Evolutionary conservation across 2,888 invertebrate genomes (phyloP), one percentile per base, ranked within the genome.

Genomic region (Choristoneura rosaceana): DNA sequence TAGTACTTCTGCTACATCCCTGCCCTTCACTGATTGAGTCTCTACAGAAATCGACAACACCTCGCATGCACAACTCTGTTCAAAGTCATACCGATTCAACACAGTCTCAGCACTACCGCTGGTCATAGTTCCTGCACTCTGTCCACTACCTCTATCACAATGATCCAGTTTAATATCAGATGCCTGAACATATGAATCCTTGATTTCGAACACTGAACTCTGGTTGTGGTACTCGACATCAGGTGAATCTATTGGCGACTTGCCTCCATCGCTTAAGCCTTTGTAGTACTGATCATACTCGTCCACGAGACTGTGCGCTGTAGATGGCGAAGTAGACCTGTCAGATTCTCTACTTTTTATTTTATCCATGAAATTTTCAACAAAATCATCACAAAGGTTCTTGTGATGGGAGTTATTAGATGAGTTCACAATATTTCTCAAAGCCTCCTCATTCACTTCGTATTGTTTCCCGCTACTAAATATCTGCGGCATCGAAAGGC

Each of bases 201-300:
- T 81, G 5, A 82, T 69, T 63, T 77, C 76, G 34, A 25, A 63
- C 47, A 74, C 34, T 50, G 12, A 15, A 38, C 25, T 58, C 82
- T 82, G 69, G 66, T 75, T 75, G 33, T 75, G 75, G n/a, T 47
- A 70, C 41, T 80, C 80, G 8, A 71, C 70, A 3, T 81, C 81
- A 3, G 79, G 73, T 5, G 80, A 78, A 41, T 79, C 79, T 0
- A 70, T 15, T 0, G 74, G 68, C 0, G 76, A 75, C 7, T 82
- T 84, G 0, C 88, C 87, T 0, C 85, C 86, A 1, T 87, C 87
- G 1, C 78, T 79, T 0, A 92, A 78, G 45, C 84, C 85, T 74
- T 84, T 89, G 74, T 93, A 93, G 77, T 92, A 93, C 75, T 90
- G 87, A 76, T 93, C 91, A 33, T 91, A 87, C 75, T 94, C 94